Conservation (phyloP, 2,113 vertebrate species). For the Petroica traversi region DNA sequence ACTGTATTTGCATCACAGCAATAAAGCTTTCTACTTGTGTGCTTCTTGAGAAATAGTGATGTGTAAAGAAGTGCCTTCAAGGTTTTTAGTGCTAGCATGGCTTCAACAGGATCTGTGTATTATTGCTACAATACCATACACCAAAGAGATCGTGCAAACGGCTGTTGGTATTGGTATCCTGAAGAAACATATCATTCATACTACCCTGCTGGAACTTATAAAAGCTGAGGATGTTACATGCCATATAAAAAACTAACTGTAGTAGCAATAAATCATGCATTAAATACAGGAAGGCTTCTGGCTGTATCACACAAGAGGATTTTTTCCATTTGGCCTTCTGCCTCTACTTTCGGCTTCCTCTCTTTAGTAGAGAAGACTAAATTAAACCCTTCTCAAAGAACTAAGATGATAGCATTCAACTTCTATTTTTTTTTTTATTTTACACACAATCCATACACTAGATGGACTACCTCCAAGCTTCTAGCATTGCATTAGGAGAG, state of each 20-base stretch:
- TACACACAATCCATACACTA: not conserved
- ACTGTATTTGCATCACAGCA: not conserved
- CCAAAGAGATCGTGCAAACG: not conserved
- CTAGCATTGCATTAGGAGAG: not conserved
- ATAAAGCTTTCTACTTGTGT: not conserved
- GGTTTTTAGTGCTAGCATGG: not conserved
- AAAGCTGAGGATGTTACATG: not conserved
- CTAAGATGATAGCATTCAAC: conserved; percentile 12
- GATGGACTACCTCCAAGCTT: not conserved
- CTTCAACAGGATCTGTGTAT: not conserved
- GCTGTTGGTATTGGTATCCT: not conserved
- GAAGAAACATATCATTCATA: not conserved
- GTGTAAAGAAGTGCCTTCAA: not conserved
- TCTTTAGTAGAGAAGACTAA: conserved; percentile 50
- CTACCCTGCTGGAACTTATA: not conserved
- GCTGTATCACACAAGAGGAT: not conserved
- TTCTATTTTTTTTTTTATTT: conserved; percentile 29
- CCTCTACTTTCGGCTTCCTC: conserved; percentile 26
- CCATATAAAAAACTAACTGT: not conserved
- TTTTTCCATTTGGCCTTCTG: conserved; percentile 42
- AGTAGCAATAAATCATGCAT: not conserved
- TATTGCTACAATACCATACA: not conserved
- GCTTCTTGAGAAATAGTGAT: not conserved
- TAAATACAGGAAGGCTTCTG: conserved; percentile 3
- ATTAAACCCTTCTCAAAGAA: conserved; percentile 53